These are phyloP conservation scores for Alosa sapidissima DNA, from an alignment of 2,797 vertebrate genomes.

Conservation along the genomic window DNA sequence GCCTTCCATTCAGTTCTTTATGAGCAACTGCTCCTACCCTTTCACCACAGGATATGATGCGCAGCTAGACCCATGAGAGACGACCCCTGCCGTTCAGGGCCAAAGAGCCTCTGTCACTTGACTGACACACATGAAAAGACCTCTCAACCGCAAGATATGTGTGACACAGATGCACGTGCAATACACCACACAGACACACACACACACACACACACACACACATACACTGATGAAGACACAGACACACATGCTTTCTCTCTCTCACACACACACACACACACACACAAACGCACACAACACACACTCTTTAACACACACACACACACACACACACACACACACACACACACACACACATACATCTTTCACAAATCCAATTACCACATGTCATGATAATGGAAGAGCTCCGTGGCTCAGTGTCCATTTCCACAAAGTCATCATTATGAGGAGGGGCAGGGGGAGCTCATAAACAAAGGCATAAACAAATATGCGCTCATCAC, in stretches of 20 bases:
- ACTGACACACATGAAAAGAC: constrained; percentile 43
- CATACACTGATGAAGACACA: background rate
- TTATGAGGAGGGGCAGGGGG: constrained; percentile 8
- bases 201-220: background rate
- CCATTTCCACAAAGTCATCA: constrained; percentile 42
- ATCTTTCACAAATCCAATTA: constrained; percentile 41
- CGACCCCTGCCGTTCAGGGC: constrained; percentile 43
- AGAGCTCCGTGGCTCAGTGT: constrained; percentile 33
- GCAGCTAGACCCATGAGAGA: constrained; percentile 41
- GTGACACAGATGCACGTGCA: constrained; percentile 21
- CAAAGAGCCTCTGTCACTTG: constrained; percentile 43
- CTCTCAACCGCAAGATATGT: constrained; percentile 27
- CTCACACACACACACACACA: background rate
- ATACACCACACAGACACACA: background rate
- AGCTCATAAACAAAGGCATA: constrained; percentile 23
- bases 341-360: constrained; percentile 10
- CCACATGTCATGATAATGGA: constrained; percentile 39
- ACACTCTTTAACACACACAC: background rate
- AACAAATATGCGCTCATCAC: constrained; percentile 17
- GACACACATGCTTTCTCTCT: background rate
- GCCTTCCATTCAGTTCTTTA: constrained; percentile 55
- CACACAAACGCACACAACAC: background rate
- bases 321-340: background rate
- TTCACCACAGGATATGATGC: constrained; percentile 43
- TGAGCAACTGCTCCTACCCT: constrained; percentile 47